Base-by-base conservation (phyloP, 2,113 vertebrate species). In the Trogon melanurus region DNA sequence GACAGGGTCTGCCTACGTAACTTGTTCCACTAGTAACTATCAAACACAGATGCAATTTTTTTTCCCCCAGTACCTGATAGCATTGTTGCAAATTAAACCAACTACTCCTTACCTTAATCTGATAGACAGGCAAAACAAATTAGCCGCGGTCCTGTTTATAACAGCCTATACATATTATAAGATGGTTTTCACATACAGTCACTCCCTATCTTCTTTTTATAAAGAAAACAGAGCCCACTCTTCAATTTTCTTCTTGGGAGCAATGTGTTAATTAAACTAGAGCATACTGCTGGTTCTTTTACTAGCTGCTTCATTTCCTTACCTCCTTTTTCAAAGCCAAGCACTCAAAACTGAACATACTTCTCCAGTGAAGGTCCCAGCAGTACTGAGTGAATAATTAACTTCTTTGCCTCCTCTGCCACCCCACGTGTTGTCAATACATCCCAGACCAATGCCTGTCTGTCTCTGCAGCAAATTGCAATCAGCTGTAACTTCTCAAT, bases 381-480 rank as follows among this genome's bases (percentile, higher is more conserved):
- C 38, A 69, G 14, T 4, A 57, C 61, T 7, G 12, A 53, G 22
- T 1, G 8, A 65, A 60, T 34, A 90, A 61, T 32, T 61, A 48
- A 71, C 36, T 62, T 27, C 34, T 41, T 34, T 32, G 13, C 74
- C 56, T 74, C 47, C 58, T 73, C 72, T 84, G 20, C 64, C 64
- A 74, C 32, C 75, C 56, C 34, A 81, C 32, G 2, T 54, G 32
- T 53, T 47, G 13, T 69, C 73, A 91, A 6, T 58, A 27, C 23
- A 75, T 66, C 48, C 48, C 88, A 84, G 73, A 71, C 3, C 7
- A 5, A 89, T 41, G 89, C 45, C 58, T 82, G 47, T 54, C 91
- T 83, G 80, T n/a, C 61, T 85, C 86, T 84, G 60, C 80, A 81
- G 83, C 83, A 96, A 91, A 94, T 71, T 96, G 92, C 92, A 96